A percentile compares a stretch with the other conserved stretches of the same genome.
phyloP scores from a whole-genome alignment of 2,113 vertebrate species.

The Elephantulus edwardii region DNA sequence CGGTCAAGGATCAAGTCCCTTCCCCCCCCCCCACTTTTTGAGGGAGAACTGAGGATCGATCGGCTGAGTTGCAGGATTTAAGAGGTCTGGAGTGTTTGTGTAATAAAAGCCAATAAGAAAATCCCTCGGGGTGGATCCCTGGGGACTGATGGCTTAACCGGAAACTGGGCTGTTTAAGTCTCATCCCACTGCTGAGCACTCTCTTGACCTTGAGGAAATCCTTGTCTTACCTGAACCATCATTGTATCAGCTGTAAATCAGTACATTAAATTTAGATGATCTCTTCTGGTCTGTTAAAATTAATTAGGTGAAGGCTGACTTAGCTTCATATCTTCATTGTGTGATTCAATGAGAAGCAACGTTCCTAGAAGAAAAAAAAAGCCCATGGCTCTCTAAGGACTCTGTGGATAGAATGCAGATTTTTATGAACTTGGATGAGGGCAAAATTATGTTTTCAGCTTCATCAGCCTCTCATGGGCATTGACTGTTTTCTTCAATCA shows the following conservation, averaged over 20 bases:
- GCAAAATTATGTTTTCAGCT: not conserved
- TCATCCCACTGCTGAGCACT: not conserved
- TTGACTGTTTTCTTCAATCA: constrained; percentile 8
- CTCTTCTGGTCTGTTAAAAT: constrained; percentile 51
- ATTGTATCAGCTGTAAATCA: constrained; percentile 55
- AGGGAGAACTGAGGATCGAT: constrained; percentile 15
- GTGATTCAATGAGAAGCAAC: constrained; percentile 20
- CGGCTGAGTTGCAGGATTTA: not conserved
- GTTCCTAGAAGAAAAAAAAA: constrained; percentile 9
- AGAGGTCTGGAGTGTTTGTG: constrained; percentile 1
- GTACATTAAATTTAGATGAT: constrained; percentile 58
- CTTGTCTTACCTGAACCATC: constrained; percentile 22
- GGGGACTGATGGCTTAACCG: constrained; percentile 29
- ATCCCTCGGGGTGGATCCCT: not conserved
- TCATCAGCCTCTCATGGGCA: not conserved
- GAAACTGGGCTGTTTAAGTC: not conserved
- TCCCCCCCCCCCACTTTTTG: too few relatives aligned
- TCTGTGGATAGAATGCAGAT: constrained; percentile 14
- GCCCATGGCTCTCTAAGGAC: not conserved
- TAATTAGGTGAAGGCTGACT: constrained; percentile 31
- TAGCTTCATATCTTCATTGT: constrained; percentile 17
- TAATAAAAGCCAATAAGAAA: constrained; percentile 40
- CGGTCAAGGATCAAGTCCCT: not conserved
- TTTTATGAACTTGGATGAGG: not conserved
- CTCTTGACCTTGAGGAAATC: constrained; percentile 48